Evolutionary conservation across 2,113 vertebrate species (phyloP), one percentile per base, ranked within the genome.

Genomic region (Ochotona princeps): DNA sequence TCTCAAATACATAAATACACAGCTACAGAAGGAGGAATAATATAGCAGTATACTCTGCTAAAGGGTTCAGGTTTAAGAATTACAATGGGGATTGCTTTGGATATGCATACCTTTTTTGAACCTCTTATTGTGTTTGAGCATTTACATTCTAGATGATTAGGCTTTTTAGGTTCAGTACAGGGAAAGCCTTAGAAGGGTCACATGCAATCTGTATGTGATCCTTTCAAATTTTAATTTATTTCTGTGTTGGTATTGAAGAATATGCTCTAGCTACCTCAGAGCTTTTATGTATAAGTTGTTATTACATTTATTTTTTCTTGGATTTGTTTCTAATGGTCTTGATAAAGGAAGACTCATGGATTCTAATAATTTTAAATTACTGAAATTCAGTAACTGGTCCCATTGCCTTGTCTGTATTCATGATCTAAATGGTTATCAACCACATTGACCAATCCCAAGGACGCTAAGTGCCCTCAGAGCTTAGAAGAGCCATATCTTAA

Each of bases 181-280:
- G 66, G 44, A 82, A 61, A 84, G 47, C 17, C 17, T 44, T 87
- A 23, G 23, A 69, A 93, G 49, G 30, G 1, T 21, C 87, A 17
- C 7, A 25, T 82, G 5, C 5, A 47, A 18, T 83, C 44, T 85
- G 1, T 81, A n/a, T 0, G 10, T 70, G 86, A 26, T 47, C 32
- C n/a, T 54, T 92, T 91, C 72, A 86, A 74, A 72, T 86, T 94
- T 54, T 95, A 47, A 35, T 90, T 85, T 89, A 75, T 72, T 80
- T 96, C 70, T 89, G 8, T 83, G 35, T 94, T 91, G 38, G 5
- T 83, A 63, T 60, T 93, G 61, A 89, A 92, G 92, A 89, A 83
- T 86, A 92, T 61, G 23, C 73, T 87, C 8, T 79, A 49, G 0
- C 28, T 51, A 70, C 11, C 91, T 72, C 66, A 92, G 90, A 90